Conservation (phyloP, 2,113 vertebrate genomes). For the Alligator sinensis region DNA sequence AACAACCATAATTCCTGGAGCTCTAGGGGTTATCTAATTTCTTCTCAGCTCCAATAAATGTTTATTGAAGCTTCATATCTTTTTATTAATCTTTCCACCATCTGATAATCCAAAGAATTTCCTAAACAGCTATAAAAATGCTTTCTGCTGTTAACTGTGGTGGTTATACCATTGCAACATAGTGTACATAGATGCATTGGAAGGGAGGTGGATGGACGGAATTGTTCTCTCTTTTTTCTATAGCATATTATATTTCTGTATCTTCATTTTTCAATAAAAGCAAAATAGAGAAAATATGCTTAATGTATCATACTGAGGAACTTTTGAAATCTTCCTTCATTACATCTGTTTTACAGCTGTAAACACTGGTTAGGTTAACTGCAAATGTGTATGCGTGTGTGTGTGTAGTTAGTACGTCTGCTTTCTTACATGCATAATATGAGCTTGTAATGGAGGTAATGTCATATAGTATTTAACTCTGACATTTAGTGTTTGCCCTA, state of each 20-base stretch:
- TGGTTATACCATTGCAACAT: neutral
- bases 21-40: neutral
- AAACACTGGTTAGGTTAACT: slow-evolving; percentile 58
- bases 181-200: neutral
- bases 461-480: slow-evolving; percentile 85
- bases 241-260: neutral
- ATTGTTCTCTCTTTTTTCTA: accelerated
- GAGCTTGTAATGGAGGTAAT: slow-evolving; percentile 81
- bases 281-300: neutral
- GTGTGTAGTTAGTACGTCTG: slow-evolving; percentile 69
- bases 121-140: neutral
- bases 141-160: neutral
- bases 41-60: neutral
- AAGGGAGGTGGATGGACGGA: neutral
- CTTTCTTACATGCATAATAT: slow-evolving; percentile 77
- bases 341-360: neutral
- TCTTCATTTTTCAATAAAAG: neutral
- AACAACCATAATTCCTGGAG: neutral
- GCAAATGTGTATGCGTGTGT: slow-evolving; percentile 33
- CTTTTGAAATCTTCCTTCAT: neutral
- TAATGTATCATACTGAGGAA: neutral
- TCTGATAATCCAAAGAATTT: neutral
- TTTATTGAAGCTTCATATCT: neutral
- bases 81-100: neutral
- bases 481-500: slow-evolving; percentile 83